Percentiles rank a stretch among this genome's conserved stretches.
These are phyloP conservation scores for Ondatra zibethicus DNA, from an alignment of 2,113 vertebrate species.

Conservation along the genomic window DNA sequence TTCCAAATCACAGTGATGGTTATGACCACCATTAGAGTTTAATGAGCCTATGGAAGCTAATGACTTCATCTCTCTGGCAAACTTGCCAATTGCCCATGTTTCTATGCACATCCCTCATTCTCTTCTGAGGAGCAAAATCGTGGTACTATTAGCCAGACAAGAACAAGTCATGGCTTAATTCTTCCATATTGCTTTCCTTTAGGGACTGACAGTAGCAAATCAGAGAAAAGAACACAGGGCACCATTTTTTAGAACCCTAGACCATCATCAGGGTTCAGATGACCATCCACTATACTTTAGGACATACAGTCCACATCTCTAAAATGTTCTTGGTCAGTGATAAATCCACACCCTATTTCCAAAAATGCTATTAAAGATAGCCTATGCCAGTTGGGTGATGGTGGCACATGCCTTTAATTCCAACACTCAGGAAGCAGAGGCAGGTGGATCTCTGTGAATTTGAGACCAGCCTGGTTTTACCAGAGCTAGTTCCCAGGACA, in stretches of 20 bases:
- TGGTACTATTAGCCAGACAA: background rate
- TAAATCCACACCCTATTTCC: background rate
- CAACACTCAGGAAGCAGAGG: too few relatives aligned
- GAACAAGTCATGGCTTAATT: background rate
- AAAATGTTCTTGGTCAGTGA: conserved; percentile 15
- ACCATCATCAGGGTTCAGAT: background rate
- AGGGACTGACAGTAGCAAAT: background rate
- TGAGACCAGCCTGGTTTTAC: too few relatives aligned
- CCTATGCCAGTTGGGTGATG: background rate
- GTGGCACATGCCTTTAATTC: too few relatives aligned
- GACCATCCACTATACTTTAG: background rate
- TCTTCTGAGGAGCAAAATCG: conserved; percentile 5
- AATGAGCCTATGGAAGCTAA: conserved; percentile 62
- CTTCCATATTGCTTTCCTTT: background rate
- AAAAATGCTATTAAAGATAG: conserved; percentile 38
- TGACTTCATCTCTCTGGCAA: conserved; percentile 48
- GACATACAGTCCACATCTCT: background rate
- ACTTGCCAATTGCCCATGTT: conserved; percentile 67
- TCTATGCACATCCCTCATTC: background rate
- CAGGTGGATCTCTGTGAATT: too few relatives aligned
- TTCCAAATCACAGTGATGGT: conserved; percentile 65
- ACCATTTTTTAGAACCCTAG: background rate
- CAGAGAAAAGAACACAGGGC: background rate
- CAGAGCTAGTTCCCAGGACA: too few relatives aligned
- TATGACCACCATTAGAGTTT: conserved; percentile 57